These are phyloP conservation scores for Lichenostomus cassidix DNA, from an alignment of 2,113 vertebrate species.

Conservation along the genomic window DNA sequence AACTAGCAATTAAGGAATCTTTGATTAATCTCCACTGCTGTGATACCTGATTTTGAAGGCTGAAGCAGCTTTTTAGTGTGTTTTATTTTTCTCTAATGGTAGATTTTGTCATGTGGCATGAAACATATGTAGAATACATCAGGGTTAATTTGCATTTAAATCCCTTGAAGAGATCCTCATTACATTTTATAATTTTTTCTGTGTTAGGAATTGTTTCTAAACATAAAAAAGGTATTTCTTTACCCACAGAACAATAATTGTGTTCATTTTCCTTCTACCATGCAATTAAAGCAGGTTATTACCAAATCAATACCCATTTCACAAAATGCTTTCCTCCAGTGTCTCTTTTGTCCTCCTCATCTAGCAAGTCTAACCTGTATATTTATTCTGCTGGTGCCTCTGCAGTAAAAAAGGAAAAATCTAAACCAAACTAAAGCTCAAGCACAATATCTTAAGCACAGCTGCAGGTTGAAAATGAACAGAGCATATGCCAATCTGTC, in stretches of 20 bases:
- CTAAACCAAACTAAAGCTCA: not conserved
- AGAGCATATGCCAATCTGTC: not conserved
- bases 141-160: conserved; percentile 49
- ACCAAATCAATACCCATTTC: conserved; percentile 42
- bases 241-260: conserved; percentile 1
- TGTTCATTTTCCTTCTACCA: conserved; percentile 10
- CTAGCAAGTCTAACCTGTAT: not conserved
- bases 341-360: conserved; percentile 9
- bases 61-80: not conserved
- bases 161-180: not conserved
- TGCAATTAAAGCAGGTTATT: conserved; percentile 44
- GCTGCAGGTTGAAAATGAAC: not conserved
- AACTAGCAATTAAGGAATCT: conserved; percentile 15
- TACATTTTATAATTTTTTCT: not conserved
- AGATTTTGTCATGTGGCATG: not conserved
- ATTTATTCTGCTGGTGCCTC: conserved; percentile 4
- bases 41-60: not conserved
- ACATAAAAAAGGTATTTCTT: conserved; percentile 18
- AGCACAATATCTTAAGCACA: not conserved
- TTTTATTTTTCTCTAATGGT: conserved; percentile 24
- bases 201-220: not conserved
- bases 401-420: not conserved
- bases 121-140: conserved; percentile 2
- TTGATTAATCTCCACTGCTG: conserved; percentile 19
- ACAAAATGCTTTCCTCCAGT: not conserved